Evolutionary conservation across 1,140 invertebrate species (phyloP).

Genomic region (Nephila pilipes): DNA sequence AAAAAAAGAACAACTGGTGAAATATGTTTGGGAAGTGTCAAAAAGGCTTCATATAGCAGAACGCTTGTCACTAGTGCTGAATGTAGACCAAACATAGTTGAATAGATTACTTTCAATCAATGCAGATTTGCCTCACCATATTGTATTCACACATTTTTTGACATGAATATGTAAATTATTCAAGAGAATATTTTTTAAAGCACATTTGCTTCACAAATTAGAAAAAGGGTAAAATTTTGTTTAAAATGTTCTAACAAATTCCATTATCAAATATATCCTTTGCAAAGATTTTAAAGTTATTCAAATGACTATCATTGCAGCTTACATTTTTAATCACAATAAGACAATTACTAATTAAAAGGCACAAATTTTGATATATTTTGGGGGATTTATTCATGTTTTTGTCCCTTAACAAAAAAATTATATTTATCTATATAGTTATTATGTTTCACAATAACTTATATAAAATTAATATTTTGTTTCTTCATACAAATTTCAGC

Average conservation of each 20-base stretch:
- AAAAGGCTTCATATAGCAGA: conserved; percentile 81
- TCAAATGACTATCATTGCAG: neutral
- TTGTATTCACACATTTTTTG: neutral
- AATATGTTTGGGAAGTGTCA: conserved; percentile 80
- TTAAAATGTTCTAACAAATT: neutral
- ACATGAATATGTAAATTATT: neutral
- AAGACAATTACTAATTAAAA: neutral
- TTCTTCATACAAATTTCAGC: too few species aligned
- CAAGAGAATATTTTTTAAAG: neutral
- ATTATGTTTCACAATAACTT: neutral
- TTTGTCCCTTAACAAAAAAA: neutral
- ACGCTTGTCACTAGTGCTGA: conserved; percentile 72
- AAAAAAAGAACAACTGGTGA: conserved; percentile 80
- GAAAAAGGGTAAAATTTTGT: neutral
- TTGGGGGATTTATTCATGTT: neutral
- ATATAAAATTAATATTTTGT: too few species aligned
- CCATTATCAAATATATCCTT: neutral
- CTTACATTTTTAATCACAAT: neutral
- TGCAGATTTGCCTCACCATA: neutral
- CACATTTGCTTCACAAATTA: neutral
- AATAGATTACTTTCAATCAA: neutral
- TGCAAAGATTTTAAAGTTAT: neutral
- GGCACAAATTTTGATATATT: neutral
- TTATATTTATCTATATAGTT: neutral
- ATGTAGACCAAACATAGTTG: conserved; percentile 11